These are phyloP conservation scores for Biston betularia DNA, from an alignment of 2,888 invertebrate species.

Conservation along the genomic window DNA sequence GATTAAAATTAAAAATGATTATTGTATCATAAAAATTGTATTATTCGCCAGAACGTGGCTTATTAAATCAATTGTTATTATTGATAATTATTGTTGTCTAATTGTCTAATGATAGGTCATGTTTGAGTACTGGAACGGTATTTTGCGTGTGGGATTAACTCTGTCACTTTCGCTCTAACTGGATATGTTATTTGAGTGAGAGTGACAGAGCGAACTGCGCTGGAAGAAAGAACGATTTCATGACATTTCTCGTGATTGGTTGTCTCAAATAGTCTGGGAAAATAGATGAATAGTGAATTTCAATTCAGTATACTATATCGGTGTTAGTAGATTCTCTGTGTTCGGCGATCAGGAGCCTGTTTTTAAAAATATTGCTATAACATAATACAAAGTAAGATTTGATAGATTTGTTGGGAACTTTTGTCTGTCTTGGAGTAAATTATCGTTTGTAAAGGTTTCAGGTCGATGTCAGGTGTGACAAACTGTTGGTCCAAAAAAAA, in stretches of 20 bases:
- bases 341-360: background rate
- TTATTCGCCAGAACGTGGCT: slow-evolving; percentile 28
- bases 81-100: slow-evolving; percentile 19
- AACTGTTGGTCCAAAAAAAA: too few relatives aligned
- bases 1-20: slow-evolving; percentile 6
- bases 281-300: background rate
- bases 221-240: background rate
- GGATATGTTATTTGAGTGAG: background rate
- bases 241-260: background rate
- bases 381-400: background rate
- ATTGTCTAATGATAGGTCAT: slow-evolving; percentile 12
- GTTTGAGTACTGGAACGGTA: background rate
- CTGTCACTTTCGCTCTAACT: background rate
- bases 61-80: slow-evolving; percentile 33
- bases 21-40: slow-evolving; percentile 17
- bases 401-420: background rate
- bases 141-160: background rate
- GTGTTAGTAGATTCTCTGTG: background rate
- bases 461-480: too few relatives aligned
- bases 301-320: background rate
- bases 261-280: background rate
- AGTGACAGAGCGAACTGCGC: too few relatives aligned
- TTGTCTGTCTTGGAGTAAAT: too few relatives aligned
- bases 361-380: background rate
- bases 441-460: too few relatives aligned